These are phyloP conservation scores for Vollenhovia emeryi DNA, from an alignment of 1,140 invertebrate genomes.

Conservation along the genomic window DNA sequence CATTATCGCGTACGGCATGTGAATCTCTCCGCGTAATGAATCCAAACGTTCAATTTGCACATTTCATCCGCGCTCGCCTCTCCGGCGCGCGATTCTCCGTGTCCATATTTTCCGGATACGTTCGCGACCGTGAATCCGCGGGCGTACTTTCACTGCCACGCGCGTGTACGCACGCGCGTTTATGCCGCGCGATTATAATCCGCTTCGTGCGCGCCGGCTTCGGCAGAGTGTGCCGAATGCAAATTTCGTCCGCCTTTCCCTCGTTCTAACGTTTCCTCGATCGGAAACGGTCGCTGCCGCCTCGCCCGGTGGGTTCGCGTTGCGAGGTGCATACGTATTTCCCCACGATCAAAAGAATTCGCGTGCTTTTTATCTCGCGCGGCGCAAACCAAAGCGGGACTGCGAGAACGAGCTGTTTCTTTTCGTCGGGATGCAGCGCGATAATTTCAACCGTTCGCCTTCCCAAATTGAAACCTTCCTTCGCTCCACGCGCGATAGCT, in stretches of 20 bases:
- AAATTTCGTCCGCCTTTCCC: constrained; percentile 50
- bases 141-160: not conserved
- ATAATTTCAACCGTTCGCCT: not conserved
- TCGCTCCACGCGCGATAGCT: not conserved
- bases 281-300: constrained; percentile 65
- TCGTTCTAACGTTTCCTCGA: constrained; percentile 56
- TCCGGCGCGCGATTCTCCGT: not conserved
- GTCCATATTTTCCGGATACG: not conserved
- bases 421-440: not conserved
- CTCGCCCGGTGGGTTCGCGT: not conserved
- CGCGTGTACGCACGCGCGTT: too few relatives aligned
- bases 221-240: not conserved
- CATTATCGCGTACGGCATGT: not conserved
- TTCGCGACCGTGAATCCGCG: not conserved
- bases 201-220: not conserved
- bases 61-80: not conserved
- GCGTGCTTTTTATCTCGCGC: constrained; percentile 10
- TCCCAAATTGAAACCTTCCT: not conserved
- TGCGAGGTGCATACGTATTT: constrained; percentile 13
- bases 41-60: not conserved
- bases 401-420: not conserved
- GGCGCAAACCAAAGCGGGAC: constrained; percentile 25
- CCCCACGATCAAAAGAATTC: constrained; percentile 46
- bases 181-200: not conserved
- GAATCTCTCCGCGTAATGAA: constrained; percentile 16